phyloP scores from a whole-genome alignment of 2,888 invertebrate species.

The Eurois occulta region DNA sequence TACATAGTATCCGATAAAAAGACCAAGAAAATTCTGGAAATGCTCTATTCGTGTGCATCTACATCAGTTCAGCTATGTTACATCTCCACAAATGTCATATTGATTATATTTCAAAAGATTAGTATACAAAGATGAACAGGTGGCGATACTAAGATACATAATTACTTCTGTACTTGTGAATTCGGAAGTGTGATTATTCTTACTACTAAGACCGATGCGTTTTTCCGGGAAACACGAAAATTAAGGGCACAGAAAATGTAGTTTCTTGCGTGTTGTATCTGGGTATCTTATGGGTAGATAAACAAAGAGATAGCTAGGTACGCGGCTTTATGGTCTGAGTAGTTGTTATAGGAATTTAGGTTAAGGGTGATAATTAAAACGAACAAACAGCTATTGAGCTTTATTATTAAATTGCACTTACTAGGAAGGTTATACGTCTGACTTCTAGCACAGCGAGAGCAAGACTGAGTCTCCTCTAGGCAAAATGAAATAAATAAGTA shows the following conservation, averaged over 20 bases:
- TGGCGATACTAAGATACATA: not conserved
- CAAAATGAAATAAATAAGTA: too few relatives aligned
- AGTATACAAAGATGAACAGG: not conserved
- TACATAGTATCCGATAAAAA: too few relatives aligned
- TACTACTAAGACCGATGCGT: not conserved
- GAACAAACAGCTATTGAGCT: too few relatives aligned
- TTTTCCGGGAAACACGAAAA: not conserved
- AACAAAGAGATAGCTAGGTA: not conserved
- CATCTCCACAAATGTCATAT: not conserved
- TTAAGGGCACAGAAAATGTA: not conserved
- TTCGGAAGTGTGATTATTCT: conserved; percentile 16
- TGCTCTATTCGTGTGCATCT: not conserved
- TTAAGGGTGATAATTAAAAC: too few relatives aligned
- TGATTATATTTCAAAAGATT: not conserved
- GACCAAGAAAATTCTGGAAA: not conserved
- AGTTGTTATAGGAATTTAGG: too few relatives aligned
- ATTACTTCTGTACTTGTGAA: not conserved
- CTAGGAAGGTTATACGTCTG: too few relatives aligned
- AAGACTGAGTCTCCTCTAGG: too few relatives aligned
- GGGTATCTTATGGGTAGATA: not conserved
- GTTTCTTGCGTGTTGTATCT: not conserved
- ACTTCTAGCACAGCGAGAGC: too few relatives aligned
- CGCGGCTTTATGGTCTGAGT: not conserved
- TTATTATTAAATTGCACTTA: too few relatives aligned
- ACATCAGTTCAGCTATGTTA: not conserved